Evolutionary conservation across 2,888 invertebrate genomes (phyloP).

Genomic region (Acanthococcus lagerstroemiae): DNA sequence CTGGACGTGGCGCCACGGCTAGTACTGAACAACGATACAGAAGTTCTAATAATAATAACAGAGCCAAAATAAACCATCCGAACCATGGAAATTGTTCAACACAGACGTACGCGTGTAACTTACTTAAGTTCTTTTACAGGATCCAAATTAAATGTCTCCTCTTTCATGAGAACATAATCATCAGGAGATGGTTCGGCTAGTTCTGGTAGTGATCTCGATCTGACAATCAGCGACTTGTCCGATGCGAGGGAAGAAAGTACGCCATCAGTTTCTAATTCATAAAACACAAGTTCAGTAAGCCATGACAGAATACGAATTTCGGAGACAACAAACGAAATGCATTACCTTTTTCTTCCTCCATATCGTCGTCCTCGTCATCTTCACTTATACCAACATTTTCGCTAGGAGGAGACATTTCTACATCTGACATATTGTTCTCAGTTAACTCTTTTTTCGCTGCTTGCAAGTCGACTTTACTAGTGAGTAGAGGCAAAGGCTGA

Average conservation of each 20-base stretch:
- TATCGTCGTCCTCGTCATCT: conserved; percentile 24
- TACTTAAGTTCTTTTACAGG: conserved; percentile 34
- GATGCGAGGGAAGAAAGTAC: not conserved
- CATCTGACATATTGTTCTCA: conserved; percentile 24
- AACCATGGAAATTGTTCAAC: not conserved
- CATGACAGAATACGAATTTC: too few species aligned
- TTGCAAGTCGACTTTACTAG: not conserved
- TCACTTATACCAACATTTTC: conserved; percentile 22
- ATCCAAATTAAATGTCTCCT: conserved; percentile 38
- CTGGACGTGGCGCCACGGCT: conserved; percentile 33
- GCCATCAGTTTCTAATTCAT: not conserved
- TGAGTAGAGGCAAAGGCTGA: too few species aligned
- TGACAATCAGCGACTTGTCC: not conserved
- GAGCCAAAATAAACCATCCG: not conserved
- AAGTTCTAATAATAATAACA: not conserved
- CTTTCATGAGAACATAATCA: conserved; percentile 39
- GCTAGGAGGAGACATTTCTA: conserved; percentile 18
- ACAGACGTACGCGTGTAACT: not conserved
- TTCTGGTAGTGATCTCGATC: conserved; percentile 17
- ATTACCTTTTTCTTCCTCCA: conserved; percentile 27
- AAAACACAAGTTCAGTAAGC: not conserved
- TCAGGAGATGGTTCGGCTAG: conserved; percentile 38
- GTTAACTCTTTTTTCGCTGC: not conserved
- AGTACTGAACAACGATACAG: not conserved
- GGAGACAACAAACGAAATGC: too few species aligned